Percentiles rank a stretch among this genome's conserved stretches.
phyloP scores from a whole-genome alignment of 2,888 invertebrate species.

The Congeria kusceri region DNA sequence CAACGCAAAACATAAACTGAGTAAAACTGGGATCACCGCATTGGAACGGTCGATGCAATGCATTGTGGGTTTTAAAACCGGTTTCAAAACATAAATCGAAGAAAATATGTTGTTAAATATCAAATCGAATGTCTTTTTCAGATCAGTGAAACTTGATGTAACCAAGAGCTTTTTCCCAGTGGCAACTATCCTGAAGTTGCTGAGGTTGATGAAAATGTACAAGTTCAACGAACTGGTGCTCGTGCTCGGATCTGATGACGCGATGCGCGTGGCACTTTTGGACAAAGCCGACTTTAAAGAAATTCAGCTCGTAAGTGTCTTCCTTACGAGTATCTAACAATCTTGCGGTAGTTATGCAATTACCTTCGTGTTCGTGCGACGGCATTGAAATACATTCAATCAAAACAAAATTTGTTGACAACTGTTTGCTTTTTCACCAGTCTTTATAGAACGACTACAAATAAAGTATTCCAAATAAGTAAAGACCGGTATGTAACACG shows the following conservation, averaged over 20 bases:
- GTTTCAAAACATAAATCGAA: too few species aligned
- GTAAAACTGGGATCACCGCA: too few species aligned
- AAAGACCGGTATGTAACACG: not conserved
- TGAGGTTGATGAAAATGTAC: slow-evolving; percentile 48
- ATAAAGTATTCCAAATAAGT: not conserved
- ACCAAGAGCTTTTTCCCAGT: slow-evolving; percentile 41
- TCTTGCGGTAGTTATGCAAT: too few species aligned
- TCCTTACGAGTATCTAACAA: too few species aligned
- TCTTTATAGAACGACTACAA: not conserved
- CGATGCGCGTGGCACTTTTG: slow-evolving; percentile 5
- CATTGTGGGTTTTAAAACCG: too few species aligned
- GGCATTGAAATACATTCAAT: too few species aligned
- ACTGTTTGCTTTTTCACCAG: too few species aligned
- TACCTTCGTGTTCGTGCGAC: too few species aligned
- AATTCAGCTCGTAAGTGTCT: not conserved
- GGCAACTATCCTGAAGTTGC: slow-evolving; percentile 10
- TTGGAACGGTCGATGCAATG: too few species aligned
- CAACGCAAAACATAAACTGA: too few species aligned
- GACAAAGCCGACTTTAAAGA: not conserved
- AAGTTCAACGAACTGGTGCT: slow-evolving; percentile 49
- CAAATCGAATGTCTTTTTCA: not conserved
- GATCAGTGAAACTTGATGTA: slow-evolving; percentile 35
- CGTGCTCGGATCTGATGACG: slow-evolving; percentile 35
- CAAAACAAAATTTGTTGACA: too few species aligned
- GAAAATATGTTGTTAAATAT: too few species aligned